Percentiles rank a stretch among this genome's conserved stretches.
These are phyloP conservation scores for Pelecanoides urinatrix DNA, from an alignment of 2,113 vertebrate species.

Conservation along the genomic window DNA sequence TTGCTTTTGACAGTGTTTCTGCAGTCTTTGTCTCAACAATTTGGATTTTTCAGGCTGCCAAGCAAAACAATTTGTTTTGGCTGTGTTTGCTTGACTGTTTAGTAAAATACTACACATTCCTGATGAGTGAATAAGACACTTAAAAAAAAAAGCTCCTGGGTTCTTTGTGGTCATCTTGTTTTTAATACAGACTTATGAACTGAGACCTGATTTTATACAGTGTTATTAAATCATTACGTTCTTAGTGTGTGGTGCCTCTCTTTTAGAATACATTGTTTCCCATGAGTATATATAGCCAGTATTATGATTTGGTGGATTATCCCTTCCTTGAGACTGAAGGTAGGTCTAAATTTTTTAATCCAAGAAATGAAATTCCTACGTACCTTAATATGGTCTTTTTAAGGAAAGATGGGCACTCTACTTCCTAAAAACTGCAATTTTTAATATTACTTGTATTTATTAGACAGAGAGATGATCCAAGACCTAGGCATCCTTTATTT, in stretches of 20 bases:
- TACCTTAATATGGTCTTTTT: not conserved
- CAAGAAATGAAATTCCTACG: not conserved
- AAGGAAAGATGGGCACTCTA: not conserved
- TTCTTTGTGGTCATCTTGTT: constrained; percentile 59
- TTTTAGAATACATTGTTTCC: not conserved
- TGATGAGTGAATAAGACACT: constrained; percentile 63
- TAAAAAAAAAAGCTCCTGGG: constrained; percentile 35
- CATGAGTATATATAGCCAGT: not conserved
- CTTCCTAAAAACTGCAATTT: not conserved
- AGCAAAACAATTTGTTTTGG: constrained; percentile 69
- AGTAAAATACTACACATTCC: constrained; percentile 72
- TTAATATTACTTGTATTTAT: not conserved
- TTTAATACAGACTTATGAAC: constrained; percentile 46
- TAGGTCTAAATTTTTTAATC: not conserved
- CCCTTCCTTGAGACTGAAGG: not conserved
- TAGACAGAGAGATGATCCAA: not conserved
- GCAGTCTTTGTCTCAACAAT: constrained; percentile 46
- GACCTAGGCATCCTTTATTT: not conserved
- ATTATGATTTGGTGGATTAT: not conserved
- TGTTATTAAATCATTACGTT: not conserved
- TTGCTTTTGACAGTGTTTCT: constrained; percentile 10
- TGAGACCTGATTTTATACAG: not conserved
- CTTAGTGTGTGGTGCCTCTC: not conserved
- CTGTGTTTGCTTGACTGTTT: constrained; percentile 24
- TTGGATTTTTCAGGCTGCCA: constrained; percentile 52